Conservation (phyloP, 2,113 vertebrate genomes). For the Sakesphorus luctuosus region DNA sequence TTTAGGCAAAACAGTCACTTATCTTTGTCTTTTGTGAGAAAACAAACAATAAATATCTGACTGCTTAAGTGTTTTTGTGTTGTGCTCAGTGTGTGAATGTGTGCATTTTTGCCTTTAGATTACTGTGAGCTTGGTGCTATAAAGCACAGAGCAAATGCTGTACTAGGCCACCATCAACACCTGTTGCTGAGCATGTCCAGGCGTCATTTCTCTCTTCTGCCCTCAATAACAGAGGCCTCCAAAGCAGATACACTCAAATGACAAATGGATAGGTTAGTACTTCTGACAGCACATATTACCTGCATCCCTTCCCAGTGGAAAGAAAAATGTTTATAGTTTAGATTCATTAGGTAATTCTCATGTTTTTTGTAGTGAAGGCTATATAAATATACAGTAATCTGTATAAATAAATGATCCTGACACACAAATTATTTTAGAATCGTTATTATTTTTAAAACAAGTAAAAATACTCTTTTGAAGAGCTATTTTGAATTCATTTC, state of each 20-base stretch:
- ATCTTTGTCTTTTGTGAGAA: background rate
- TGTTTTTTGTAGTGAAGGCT: background rate
- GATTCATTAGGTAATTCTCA: background rate
- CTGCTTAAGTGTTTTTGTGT: background rate
- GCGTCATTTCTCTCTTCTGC: background rate
- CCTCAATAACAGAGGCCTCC: background rate
- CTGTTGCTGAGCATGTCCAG: background rate
- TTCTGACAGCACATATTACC: background rate
- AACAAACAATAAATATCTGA: background rate
- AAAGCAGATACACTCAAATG: background rate
- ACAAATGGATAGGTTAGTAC: background rate
- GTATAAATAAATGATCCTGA: background rate
- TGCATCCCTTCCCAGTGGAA: background rate
- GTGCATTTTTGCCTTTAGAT: background rate
- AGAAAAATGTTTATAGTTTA: conserved; percentile 29
- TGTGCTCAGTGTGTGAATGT: background rate
- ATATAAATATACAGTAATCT: background rate
- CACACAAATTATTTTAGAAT: background rate
- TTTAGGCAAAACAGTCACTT: background rate
- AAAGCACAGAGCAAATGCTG: background rate
- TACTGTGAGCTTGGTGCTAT: background rate
- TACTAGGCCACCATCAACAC: background rate
- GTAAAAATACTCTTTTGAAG: background rate
- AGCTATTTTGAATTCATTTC: background rate
- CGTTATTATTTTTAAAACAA: background rate